Evolutionary conservation across 1,140 invertebrate species (phyloP).

Genomic region (Reticulitermes speratus): DNA sequence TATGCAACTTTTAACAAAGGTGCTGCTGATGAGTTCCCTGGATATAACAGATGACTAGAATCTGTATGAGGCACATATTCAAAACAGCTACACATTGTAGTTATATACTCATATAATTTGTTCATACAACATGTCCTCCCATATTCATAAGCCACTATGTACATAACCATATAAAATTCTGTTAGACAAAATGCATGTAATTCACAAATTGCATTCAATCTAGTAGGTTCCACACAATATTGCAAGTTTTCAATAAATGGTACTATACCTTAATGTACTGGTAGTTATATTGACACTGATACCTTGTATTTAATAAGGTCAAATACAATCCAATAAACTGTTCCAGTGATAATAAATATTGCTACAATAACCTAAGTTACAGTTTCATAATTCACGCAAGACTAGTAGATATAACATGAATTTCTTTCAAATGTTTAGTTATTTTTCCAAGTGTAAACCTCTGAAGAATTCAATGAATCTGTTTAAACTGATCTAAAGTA

Average conservation of each 20-base stretch:
- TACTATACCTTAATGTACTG: neutral
- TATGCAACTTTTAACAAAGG: neutral
- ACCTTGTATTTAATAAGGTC: neutral
- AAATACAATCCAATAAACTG: neutral
- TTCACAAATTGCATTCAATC: neutral
- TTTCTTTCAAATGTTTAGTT: too few relatives aligned
- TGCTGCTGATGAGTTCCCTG: neutral
- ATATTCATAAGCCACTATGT: neutral
- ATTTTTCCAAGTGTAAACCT: neutral
- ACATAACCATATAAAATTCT: neutral
- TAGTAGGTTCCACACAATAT: neutral
- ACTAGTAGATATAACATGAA: neutral
- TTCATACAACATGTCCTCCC: neutral
- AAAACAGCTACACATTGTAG: neutral
- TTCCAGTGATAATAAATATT: neutral
- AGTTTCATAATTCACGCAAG: neutral
- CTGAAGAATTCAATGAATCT: too few relatives aligned
- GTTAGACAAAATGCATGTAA: neutral
- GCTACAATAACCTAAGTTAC: neutral
- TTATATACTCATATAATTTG: neutral
- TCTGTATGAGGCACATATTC: neutral
- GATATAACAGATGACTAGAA: constrained; percentile 3
- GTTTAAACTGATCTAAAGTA: neutral
- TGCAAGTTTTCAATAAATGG: neutral
- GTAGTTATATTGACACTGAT: neutral